phyloP scores from a whole-genome alignment of 92 coral and sea anemone species.

The Siderastrea radians region DNA sequence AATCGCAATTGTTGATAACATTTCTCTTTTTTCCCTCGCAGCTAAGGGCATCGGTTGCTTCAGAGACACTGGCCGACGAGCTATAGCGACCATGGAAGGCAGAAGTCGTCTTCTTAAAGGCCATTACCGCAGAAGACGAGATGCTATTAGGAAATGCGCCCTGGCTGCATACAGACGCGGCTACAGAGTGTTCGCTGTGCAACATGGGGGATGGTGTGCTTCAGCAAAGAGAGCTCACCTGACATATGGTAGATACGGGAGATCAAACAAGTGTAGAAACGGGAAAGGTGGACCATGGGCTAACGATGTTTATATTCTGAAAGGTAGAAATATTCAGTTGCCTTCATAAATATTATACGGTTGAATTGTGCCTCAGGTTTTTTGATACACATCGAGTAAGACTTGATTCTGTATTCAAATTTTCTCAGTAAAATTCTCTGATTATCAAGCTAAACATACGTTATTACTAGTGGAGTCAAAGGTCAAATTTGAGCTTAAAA shows the following conservation, averaged over 20 bases:
- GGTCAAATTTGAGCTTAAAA: no score
- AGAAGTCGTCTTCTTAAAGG: conserved; percentile 35
- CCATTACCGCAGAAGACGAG: conserved; percentile 16
- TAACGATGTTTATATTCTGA: conserved; percentile 57
- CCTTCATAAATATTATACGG: not conserved
- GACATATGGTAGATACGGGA: conserved; percentile 66
- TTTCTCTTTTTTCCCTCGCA: not conserved
- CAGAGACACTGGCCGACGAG: conserved; percentile 49
- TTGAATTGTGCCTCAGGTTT: no score
- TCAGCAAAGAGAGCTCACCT: conserved; percentile 55
- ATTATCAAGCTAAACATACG: no score
- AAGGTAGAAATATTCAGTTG: not conserved
- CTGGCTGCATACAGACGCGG: conserved; percentile 35
- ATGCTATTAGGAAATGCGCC: conserved; percentile 39
- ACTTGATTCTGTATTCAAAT: no score
- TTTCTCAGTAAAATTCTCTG: no score
- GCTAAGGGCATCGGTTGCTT: conserved; percentile 36
- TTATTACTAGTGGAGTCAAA: no score
- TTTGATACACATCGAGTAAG: no score
- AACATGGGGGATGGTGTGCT: conserved; percentile 66
- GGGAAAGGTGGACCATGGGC: conserved; percentile 78
- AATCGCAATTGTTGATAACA: not conserved
- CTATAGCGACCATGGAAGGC: conserved; percentile 42
- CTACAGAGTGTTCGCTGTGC: conserved; percentile 59
- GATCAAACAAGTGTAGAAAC: conserved; percentile 47